Percentiles rank a stretch among this genome's conserved stretches.
Conservation (phyloP, 2,113 vertebrate genomes). For the Carettochelys insculpta region DNA sequence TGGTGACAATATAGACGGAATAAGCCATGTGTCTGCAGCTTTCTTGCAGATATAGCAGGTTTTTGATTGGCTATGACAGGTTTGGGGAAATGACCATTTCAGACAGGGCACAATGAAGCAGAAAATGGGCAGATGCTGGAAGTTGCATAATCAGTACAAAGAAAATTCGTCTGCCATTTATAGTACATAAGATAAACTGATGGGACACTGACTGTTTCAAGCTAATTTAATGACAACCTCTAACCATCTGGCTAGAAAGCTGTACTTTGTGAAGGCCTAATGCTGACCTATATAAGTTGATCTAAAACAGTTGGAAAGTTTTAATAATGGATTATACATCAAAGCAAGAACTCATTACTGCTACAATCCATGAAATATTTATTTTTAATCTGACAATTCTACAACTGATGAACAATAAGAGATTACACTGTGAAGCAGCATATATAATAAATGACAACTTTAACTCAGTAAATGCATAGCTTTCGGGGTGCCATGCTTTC, state of each 20-base stretch:
- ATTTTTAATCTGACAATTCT: constrained; percentile 66
- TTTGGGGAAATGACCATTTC: constrained; percentile 63
- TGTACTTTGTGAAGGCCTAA: constrained; percentile 20
- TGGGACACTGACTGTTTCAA: constrained; percentile 43
- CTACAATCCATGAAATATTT: constrained; percentile 61
- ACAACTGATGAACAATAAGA: constrained; percentile 53
- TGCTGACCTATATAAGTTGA: constrained; percentile 43
- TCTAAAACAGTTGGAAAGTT: constrained; percentile 54
- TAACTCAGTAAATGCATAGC: constrained; percentile 52
- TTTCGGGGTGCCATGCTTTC: neutral
- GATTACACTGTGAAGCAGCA: constrained; percentile 41
- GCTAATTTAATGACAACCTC: constrained; percentile 58
- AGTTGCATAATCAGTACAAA: constrained; percentile 54
- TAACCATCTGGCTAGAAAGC: constrained; percentile 64
- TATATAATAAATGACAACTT: constrained; percentile 55
- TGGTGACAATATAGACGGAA: constrained; percentile 35
- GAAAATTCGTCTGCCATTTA: constrained; percentile 60
- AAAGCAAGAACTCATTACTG: constrained; percentile 64
- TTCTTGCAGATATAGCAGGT: constrained; percentile 34
- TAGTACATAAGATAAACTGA: constrained; percentile 50
- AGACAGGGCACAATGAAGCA: constrained; percentile 55
- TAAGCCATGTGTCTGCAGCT: constrained; percentile 14
- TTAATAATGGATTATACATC: constrained; percentile 73
- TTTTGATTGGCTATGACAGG: constrained; percentile 55
- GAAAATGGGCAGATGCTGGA: constrained; percentile 65